Conservation (phyloP, 2,888 invertebrate species). For the Balanococcus diminutus region DNA sequence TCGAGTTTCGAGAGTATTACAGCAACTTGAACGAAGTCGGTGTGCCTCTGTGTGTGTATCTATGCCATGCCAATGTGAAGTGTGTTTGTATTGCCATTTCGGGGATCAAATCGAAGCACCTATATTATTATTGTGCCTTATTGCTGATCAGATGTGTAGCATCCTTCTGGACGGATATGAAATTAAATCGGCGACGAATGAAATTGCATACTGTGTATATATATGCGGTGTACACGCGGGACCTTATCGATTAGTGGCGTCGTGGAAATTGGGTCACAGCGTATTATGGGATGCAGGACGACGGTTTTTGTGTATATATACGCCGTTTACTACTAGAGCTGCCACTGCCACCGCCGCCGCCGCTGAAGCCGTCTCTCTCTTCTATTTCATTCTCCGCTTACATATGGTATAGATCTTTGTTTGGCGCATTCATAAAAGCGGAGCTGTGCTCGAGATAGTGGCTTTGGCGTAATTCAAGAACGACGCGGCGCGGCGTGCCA, state of each 20-base stretch:
- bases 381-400: neutral
- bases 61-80: too few species aligned
- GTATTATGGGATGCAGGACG: conserved; percentile 10
- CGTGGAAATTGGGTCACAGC: conserved; percentile 2
- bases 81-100: too few species aligned
- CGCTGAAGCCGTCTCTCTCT: neutral
- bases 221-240: conserved; percentile 8
- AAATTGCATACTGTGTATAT: neutral
- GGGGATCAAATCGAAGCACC: too few species aligned
- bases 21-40: neutral
- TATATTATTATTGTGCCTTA: too few species aligned
- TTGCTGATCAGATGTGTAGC: too few species aligned
- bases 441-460: neutral
- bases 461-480: conserved; percentile 7
- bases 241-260: conserved; percentile 17
- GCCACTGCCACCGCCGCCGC: too few species aligned
- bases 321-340: too few species aligned
- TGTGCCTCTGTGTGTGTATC: too few species aligned
- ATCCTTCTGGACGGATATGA: too few species aligned
- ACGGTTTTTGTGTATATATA: neutral
- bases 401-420: neutral
- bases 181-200: neutral
- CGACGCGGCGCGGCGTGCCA: neutral
- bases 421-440: neutral
- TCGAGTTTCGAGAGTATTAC: neutral